Base-by-base conservation (phyloP, 2,888 invertebrate genomes). In the Pseudanteris insignis region DNA sequence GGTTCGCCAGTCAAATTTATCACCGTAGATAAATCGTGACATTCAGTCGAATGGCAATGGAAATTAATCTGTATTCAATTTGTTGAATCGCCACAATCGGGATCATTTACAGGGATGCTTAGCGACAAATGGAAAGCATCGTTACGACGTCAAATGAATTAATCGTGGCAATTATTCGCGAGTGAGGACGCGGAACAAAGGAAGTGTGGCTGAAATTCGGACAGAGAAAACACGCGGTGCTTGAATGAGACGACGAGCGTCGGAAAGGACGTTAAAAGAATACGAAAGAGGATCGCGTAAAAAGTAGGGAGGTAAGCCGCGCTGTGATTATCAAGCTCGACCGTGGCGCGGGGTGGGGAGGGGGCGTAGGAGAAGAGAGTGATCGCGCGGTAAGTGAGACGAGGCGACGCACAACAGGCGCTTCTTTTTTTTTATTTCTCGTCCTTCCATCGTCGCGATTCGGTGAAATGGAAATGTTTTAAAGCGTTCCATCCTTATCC, bases 281-380 rank as follows among this genome's bases (percentile, higher is more conserved):
- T 26, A 25, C 38, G 48, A 48, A 36, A 38, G 51, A 50, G 61
- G 54, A 54, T 55, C 32, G 54, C 13, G 44, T 63, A 64, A 70
- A 67, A 64, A 61, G 66, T n/a, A 67, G 47, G 60, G 55, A 53
- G 36, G 48, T 28, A 33, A 53, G 36, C 63, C 53, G 40, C 61
- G 28, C 44, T 63, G 58, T 55, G 54, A 54, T 59, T 62, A 57
- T 43, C 44, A 38, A 50, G 50, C 44, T 50, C n/a, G n/a, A n/a
- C 33, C 28, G 48, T 33, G 48, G 44, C 28, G 41, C 43, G 29
- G 14, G 18, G 15, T 12, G 36, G 29, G 28, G 30, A 21, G 38
- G 6, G 25, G 25, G 15, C 13, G 44, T 25, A 36, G 11, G 13
- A n/a, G 44, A 18, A 18, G 18, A 18, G 18, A 18, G 18, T 4